These are phyloP conservation scores for Coboldia fuscipes DNA, from an alignment of 1,140 invertebrate species.

Conservation along the genomic window DNA sequence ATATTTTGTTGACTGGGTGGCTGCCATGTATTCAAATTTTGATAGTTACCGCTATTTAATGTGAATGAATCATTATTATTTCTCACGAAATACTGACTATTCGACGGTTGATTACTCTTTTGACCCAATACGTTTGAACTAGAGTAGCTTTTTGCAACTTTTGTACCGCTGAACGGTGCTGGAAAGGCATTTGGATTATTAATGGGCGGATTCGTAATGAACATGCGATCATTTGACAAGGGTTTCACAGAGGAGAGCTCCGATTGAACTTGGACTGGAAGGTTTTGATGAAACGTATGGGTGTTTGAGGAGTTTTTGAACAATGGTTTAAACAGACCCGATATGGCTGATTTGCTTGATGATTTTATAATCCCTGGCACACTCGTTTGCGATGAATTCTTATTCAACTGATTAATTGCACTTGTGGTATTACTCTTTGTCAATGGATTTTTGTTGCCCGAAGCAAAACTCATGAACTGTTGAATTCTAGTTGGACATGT, in stretches of 20 bases:
- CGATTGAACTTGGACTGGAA: constrained; percentile 1
- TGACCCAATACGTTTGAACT: constrained; percentile 6
- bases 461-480: too few species aligned
- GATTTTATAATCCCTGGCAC: constrained; percentile 10
- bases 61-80: not conserved
- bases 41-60: too few species aligned
- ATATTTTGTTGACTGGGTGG: too few species aligned
- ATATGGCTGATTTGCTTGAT: constrained; percentile 8
- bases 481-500: too few species aligned
- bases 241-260: constrained; percentile 2
- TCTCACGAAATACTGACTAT: not conserved
- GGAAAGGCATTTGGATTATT: too few species aligned
- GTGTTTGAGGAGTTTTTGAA: constrained; percentile 16
- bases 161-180: too few species aligned
- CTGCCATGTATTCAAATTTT: too few species aligned
- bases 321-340: not conserved
- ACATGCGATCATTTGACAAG: too few species aligned
- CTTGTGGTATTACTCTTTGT: not conserved
- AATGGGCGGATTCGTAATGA: too few species aligned
- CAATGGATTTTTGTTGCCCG: not conserved
- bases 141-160: constrained; percentile 6
- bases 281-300: constrained; percentile 5
- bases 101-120: constrained; percentile 2
- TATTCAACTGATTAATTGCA: too few species aligned
- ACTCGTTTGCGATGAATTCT: constrained; percentile 17